These are phyloP conservation scores for Puma concolor DNA, from an alignment of 2,113 vertebrate species.

Conservation along the genomic window DNA sequence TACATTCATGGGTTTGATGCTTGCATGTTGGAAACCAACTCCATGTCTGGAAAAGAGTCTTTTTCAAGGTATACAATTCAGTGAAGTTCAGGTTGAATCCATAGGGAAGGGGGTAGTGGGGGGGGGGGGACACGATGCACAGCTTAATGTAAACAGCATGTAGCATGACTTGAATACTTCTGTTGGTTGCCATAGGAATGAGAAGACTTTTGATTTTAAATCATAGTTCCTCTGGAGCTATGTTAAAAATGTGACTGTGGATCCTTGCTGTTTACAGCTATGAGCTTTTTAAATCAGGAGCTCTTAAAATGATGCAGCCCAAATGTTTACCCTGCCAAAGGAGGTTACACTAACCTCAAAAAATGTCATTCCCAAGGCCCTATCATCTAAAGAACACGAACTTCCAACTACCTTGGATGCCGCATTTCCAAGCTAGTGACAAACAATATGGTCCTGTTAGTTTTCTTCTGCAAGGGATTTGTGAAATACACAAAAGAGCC, in stretches of 20 bases:
- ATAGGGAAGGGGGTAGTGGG: conserved; percentile 69
- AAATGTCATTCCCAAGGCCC: conserved; percentile 16
- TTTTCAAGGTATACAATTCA: conserved; percentile 19
- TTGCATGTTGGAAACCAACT: background rate
- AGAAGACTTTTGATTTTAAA: conserved; percentile 87
- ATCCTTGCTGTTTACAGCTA: conserved; percentile 78
- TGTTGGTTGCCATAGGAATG: conserved; percentile 90
- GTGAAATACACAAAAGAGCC: conserved; percentile 33
- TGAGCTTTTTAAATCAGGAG: conserved; percentile 66
- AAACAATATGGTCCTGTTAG: background rate
- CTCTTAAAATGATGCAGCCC: conserved; percentile 53
- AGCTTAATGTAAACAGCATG: conserved; percentile 82
- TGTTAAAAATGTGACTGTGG: conserved; percentile 76
- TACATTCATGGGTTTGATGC: background rate
- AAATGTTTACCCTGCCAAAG: conserved; percentile 56
- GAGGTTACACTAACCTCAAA: conserved; percentile 33
- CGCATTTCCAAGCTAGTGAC: background rate
- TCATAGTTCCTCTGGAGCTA: conserved; percentile 83
- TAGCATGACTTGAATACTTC: conserved; percentile 82
- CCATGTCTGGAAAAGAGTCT: background rate
- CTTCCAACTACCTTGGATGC: background rate
- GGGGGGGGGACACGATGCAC: conserved; percentile 71
- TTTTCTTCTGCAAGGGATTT: conserved; percentile 11
- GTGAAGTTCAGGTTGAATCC: conserved; percentile 1
- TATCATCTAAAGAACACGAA: conserved; percentile 47